Conservation (phyloP, 2,888 invertebrate genomes). For the Silvanus unidentatus region DNA sequence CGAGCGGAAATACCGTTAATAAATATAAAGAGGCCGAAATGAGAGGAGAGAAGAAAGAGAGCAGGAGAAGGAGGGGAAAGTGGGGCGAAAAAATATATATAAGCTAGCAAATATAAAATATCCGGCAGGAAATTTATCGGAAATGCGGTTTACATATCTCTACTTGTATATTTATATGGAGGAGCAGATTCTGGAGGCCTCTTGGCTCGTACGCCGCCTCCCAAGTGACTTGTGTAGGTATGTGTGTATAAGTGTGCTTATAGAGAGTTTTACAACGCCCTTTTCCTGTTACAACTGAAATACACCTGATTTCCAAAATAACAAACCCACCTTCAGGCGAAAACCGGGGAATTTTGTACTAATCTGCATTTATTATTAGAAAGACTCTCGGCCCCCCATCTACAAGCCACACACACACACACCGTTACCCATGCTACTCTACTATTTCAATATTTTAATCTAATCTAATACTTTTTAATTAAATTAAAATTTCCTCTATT, state of each 20-base stretch:
- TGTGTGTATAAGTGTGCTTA: not conserved
- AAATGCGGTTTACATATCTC: slow-evolving; percentile 36
- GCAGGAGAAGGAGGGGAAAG: slow-evolving; percentile 12
- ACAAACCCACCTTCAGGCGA: slow-evolving; percentile 3
- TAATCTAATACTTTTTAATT: too few species aligned
- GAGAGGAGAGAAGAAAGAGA: slow-evolving; percentile 31
- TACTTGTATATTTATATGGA: slow-evolving; percentile 4
- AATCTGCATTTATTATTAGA: slow-evolving; percentile 5
- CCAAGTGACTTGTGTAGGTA: slow-evolving; percentile 1
- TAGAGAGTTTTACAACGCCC: slow-evolving; percentile 3
- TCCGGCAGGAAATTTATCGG: slow-evolving; percentile 34
- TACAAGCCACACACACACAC: too few species aligned
- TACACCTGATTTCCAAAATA: slow-evolving; percentile 4
- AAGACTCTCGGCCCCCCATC: too few species aligned
- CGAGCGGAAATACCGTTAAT: slow-evolving; percentile 28
- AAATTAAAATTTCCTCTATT: too few species aligned
- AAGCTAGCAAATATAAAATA: slow-evolving; percentile 34
- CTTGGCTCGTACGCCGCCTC: slow-evolving; percentile 9
- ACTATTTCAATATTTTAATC: too few species aligned
- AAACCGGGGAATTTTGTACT: slow-evolving; percentile 2
- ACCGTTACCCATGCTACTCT: too few species aligned
- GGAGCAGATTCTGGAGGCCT: slow-evolving; percentile 6
- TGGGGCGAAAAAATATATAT: slow-evolving; percentile 24
- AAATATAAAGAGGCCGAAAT: slow-evolving; percentile 24
- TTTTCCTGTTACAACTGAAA: slow-evolving; percentile 2